Conservation (phyloP, 2,888 invertebrate genomes). For the Lamellibrachia satsuma region DNA sequence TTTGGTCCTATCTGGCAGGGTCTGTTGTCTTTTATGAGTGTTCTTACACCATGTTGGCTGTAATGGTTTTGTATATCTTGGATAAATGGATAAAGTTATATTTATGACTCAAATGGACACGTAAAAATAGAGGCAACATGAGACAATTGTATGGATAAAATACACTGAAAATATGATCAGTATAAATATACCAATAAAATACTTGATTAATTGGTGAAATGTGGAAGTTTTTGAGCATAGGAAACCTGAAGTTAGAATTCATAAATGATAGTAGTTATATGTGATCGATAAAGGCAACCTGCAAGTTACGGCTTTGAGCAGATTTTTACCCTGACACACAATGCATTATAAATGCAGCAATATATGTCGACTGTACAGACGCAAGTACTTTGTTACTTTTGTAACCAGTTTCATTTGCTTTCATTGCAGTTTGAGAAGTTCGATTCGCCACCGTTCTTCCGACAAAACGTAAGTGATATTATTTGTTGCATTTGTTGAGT, state of each 20-base stretch:
- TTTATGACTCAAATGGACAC: background rate
- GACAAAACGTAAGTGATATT: background rate
- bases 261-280: background rate
- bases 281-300: background rate
- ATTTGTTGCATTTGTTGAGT: background rate
- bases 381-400: background rate
- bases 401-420: background rate
- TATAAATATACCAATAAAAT: background rate
- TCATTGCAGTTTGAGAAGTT: background rate
- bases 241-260: background rate
- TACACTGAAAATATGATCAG: background rate
- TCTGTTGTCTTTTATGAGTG: background rate
- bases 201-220: background rate
- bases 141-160: background rate
- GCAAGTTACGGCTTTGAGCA: background rate
- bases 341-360: background rate
- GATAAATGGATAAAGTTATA: background rate
- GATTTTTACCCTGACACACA: background rate
- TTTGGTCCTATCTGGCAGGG: background rate
- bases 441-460: background rate
- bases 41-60: background rate
- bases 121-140: background rate
- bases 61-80: background rate
- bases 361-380: background rate
- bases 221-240: background rate